Conservation (phyloP, 1,140 invertebrate genomes). For the Anastrepha ludens region DNA sequence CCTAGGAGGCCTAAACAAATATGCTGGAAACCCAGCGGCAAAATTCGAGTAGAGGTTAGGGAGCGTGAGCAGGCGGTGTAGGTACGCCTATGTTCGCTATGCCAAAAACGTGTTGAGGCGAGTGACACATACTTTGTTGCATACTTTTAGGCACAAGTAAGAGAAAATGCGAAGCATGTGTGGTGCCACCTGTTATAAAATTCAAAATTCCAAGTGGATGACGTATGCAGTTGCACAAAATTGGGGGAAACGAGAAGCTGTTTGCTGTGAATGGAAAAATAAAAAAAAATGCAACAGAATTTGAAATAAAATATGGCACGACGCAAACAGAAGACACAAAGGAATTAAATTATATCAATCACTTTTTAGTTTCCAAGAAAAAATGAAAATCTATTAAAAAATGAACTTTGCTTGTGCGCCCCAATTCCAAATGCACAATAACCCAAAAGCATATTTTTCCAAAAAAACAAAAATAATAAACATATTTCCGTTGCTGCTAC, state of each 20-base stretch:
- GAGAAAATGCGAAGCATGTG: not conserved
- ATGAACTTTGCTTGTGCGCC: no score
- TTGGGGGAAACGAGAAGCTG: no score
- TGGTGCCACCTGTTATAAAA: slow-evolving; percentile 26
- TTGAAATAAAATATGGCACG: not conserved
- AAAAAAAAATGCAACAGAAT: not conserved
- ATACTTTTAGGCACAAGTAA: slow-evolving; percentile 16
- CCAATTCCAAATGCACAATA: no score
- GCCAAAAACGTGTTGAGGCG: not conserved
- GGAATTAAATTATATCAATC: no score
- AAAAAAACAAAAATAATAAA: not conserved
- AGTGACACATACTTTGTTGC: not conserved
- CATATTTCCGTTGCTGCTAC: not conserved
- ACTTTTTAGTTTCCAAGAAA: no score
- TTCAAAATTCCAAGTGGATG: not conserved
- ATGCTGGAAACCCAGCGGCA: not conserved
- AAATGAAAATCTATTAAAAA: no score
- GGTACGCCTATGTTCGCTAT: not conserved
- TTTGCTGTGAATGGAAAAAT: not conserved
- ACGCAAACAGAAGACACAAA: no score
- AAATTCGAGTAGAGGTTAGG: not conserved
- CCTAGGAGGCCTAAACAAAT: not conserved
- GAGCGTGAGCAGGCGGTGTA: no score
- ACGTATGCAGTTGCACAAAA: not conserved
- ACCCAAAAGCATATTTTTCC: not conserved